Base-by-base conservation (phyloP, 2,888 invertebrate genomes). In the Norana najaformis region DNA sequence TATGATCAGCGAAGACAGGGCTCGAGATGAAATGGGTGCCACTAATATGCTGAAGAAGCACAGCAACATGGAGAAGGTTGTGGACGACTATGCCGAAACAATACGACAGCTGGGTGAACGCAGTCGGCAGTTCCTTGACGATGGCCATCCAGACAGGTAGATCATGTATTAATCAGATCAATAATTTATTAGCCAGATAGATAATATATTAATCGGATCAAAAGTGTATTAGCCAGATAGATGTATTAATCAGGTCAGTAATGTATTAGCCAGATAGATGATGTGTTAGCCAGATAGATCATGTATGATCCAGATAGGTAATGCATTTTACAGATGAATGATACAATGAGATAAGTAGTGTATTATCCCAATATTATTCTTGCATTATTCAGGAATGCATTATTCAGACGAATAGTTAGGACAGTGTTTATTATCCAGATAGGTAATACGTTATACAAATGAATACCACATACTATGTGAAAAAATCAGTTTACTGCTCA, bases 1-100 rank as follows among this genome's bases (percentile, higher is more conserved):
- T 96, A 99, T 99, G 99, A 99, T 99, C 99, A 98, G 98, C 37
- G 99, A 99, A 94, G 99, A 99, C 91, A 92, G 94, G 69, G 95
- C 95, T 47, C 94, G 95, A 95, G 99, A 99, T 94, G 99, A 99
- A 95, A 98, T 98, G 93, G 98, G 98, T 35, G 98, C 99, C 0
- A 98, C 99, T 95, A 99, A 99, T 95, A 96, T 99, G 92, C 98
- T 99, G 97, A 99, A 99, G 96, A 99, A 99, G 94, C 99, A 99
- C 95, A 98, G 99, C 92, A 97, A 97, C 37, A 95, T 99, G 91
- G 99, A 99, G 95, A 97, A 97, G 93, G 98, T 98, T 0, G 98
- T 99, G 0, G 98, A 99, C 94, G 98, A 98, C 94, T 99, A 99
- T 94, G 99, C 99, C 1, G 98, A 99, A 93, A 99, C 98, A 36